Percentiles rank a stretch among this genome's conserved stretches.
phyloP scores from a whole-genome alignment of 2,888 invertebrate species.

The Camponotus fellah region DNA sequence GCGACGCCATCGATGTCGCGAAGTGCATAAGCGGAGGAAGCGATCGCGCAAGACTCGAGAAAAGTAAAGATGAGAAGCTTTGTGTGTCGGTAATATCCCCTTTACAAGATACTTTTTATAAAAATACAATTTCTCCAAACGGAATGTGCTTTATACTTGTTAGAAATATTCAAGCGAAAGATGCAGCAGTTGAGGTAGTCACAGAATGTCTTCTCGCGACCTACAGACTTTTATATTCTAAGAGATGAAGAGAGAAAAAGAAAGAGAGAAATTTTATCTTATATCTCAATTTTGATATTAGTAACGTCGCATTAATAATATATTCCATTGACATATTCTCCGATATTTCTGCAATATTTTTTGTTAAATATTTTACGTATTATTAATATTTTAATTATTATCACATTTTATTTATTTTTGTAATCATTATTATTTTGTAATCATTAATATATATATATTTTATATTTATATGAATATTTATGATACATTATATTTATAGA shows the following conservation, averaged over 20 bases:
- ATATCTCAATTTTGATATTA: not conserved
- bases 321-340: not conserved
- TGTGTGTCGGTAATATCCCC: conserved; percentile 32
- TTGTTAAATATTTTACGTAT: no score
- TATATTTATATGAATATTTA: no score
- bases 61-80: conserved; percentile 30
- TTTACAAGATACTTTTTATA: conserved; percentile 37
- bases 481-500: no score
- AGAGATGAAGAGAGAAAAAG: not conserved
- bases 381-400: no score
- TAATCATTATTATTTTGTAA: no score
- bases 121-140: conserved; percentile 31
- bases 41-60: conserved; percentile 3
- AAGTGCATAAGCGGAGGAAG: conserved; percentile 49
- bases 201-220: not conserved
- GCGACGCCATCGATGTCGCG: conserved; percentile 31
- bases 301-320: not conserved
- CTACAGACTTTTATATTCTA: not conserved
- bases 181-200: not conserved
- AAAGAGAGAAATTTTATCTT: not conserved
- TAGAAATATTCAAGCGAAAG: conserved; percentile 14
- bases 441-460: no score
- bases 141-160: not conserved
- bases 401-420: no score
- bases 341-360: not conserved